A percentile compares a stretch with the other conserved stretches of the same genome.
These are phyloP conservation scores for Bombus waltoni DNA, from an alignment of 1,140 invertebrate genomes.

Conservation along the genomic window DNA sequence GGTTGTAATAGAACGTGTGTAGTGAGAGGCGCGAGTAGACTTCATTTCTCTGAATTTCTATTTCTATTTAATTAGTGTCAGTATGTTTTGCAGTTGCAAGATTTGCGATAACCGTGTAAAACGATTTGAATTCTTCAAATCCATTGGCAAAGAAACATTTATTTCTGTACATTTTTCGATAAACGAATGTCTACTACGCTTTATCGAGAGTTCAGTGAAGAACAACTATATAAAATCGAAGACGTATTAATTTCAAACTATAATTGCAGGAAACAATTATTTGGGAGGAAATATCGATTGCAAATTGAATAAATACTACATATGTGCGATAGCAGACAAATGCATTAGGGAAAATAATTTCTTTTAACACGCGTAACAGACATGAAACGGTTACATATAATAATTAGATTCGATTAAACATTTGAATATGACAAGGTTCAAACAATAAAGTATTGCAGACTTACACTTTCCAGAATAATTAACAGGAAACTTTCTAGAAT, in stretches of 20 bases:
- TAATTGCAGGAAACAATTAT: background rate
- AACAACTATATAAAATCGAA: background rate
- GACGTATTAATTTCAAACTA: background rate
- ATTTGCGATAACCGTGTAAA: too few species aligned
- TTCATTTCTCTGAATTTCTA: background rate
- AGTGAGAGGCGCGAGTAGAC: background rate
- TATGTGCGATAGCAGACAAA: background rate
- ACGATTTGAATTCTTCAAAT: too few species aligned
- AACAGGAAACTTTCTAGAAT: background rate
- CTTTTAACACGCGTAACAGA: background rate
- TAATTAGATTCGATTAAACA: background rate
- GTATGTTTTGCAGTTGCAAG: too few species aligned
- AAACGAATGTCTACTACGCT: background rate
- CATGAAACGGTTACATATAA: background rate
- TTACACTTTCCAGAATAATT: background rate
- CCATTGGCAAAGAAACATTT: too few species aligned
- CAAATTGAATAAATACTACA: background rate
- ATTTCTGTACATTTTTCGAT: too few species aligned
- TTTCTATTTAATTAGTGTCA: too few species aligned
- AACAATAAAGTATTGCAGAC: background rate
- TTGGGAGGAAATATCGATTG: background rate
- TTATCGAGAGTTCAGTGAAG: background rate
- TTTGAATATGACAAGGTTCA: background rate
- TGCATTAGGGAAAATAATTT: background rate
- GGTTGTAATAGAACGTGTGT: background rate